Evolutionary conservation across 1,140 invertebrate species (phyloP).

Genomic region (Sesamia nonagrioides): DNA sequence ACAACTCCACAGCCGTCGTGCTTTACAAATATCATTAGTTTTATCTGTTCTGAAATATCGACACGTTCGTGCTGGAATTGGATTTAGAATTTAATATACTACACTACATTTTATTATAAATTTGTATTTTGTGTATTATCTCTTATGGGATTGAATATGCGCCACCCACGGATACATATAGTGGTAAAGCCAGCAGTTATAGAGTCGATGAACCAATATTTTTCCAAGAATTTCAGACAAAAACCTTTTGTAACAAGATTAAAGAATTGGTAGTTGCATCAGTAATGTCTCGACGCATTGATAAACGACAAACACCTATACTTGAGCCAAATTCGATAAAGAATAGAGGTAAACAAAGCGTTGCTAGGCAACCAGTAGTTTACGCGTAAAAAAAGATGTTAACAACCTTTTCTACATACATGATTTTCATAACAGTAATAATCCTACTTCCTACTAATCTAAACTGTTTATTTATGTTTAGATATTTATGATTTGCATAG

Average conservation of each 20-base stretch:
- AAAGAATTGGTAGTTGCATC: slow-evolving; percentile 31
- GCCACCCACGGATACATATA: slow-evolving; percentile 1
- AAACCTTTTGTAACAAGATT: slow-evolving; percentile 6
- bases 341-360: too few species aligned
- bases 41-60: slow-evolving; percentile 37
- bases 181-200: not conserved
- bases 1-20: slow-evolving; percentile 27
- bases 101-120: slow-evolving; percentile 25
- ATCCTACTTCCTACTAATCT: too few species aligned
- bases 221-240: not conserved
- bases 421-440: too few species aligned
- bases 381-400: too few species aligned
- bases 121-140: slow-evolving; percentile 12
- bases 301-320: slow-evolving; percentile 46
- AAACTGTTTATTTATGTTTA: too few species aligned
- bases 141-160: not conserved
- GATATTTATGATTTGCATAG: too few species aligned
- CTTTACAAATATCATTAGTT: slow-evolving; percentile 42
- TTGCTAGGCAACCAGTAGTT: too few species aligned
- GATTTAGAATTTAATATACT: slow-evolving; percentile 31
- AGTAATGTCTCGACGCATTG: slow-evolving; percentile 44
- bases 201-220: not conserved
- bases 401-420: too few species aligned
- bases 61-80: slow-evolving; percentile 24
- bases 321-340: too few species aligned